Evolutionary conservation across 2,113 vertebrate species (phyloP), one percentile per base, ranked within the genome.

Genomic region (Aegotheles bennettii): DNA sequence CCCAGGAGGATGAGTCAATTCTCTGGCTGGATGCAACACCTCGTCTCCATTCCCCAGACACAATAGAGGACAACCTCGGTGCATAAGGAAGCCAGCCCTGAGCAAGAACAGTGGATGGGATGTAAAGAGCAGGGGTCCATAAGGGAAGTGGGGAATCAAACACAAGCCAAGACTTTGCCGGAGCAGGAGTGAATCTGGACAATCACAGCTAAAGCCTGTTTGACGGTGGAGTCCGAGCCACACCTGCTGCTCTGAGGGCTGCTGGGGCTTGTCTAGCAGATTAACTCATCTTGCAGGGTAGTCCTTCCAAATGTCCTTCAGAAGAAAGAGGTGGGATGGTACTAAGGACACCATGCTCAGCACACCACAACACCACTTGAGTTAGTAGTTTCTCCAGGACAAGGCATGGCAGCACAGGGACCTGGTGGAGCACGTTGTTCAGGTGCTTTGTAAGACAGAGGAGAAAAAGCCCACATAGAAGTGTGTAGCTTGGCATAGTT

Each of bases 121-220:
- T 54, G 40, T 3, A 13, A 11, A 6, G 35, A 54, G 9, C 15
- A 74, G 7, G 16, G n/a, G n/a, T 79, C 51, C 61, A 6, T 3
- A 38, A 71, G 5, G 16, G 15, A 89, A 59, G 18, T 9, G 5
- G 29, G 40, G 43, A 67, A 56, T 54, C 35, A 19, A 73, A 13
- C 2, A 0, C 15, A 11, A 0, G 1, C 0, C 0, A 1, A 64
- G 71, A 17, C 33, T 63, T 67, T 35, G 26, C 35, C 1, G 5
- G 60, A 89, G 71, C 47, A 81, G 83, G 60, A 81, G 16, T 60
- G 19, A 77, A 80, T 35, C 33, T 45, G 59, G 40, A 61, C 1
- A 0, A 11, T 16, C 36, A 45, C 0, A 1, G 33, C 42, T 54
- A 42, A 73, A 65, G 21, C 53, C 45, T 74, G 25, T 61, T 83